Evolutionary conservation across 2,113 vertebrate species (phyloP), one percentile per base, ranked within the genome.

Genomic region (Ptilorrhoa leucosticta): DNA sequence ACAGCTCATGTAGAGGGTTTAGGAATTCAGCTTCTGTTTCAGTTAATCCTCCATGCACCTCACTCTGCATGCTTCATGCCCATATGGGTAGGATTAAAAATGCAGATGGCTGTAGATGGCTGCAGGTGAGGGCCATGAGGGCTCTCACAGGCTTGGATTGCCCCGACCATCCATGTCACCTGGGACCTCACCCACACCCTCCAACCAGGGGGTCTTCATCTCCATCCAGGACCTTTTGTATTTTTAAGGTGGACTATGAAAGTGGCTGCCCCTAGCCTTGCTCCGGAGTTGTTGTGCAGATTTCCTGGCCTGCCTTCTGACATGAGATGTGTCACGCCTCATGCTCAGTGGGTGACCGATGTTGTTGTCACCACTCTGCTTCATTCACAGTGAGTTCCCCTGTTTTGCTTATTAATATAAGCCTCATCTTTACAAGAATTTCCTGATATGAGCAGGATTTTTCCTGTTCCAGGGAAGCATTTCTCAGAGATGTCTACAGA

Each of bases 271-370:
- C 6, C 22, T 10, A 11, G 17, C 15, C 3, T 15, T 60, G 20
- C 13, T 66, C 14, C 6, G 35, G 42, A 11, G 9, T 3, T 42
- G 7, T 9, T 69, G 11, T 8, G 31, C 9, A 14, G 7, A 0
- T 45, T 50, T 45, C 2, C 12, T 47, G 9, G 35, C 23, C 21
- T 72, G 39, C 8, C 0, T 1, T 51, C 5, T 68, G 66, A 9
- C 0, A 0, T 33, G 33, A 7, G 0, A 0, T 6, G 2, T 40
- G 12, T 1, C 0, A 2, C 44, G 12, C 12, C 5, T 75, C 24
- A 14, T 73, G 8, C 22, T 65, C 0, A 0, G 3, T 33, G 45
- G 50, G 10, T 21, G n/a, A 9, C 26, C 51, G 53, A 33, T 6
- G 2, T 16, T 33, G 24, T n/a, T 50, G 35, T 65, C 33, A 31